Percentiles rank a stretch among this genome's conserved stretches.
Evolutionary conservation across 2,888 invertebrate genomes (phyloP).

Genomic region (Lasius platythorax): DNA sequence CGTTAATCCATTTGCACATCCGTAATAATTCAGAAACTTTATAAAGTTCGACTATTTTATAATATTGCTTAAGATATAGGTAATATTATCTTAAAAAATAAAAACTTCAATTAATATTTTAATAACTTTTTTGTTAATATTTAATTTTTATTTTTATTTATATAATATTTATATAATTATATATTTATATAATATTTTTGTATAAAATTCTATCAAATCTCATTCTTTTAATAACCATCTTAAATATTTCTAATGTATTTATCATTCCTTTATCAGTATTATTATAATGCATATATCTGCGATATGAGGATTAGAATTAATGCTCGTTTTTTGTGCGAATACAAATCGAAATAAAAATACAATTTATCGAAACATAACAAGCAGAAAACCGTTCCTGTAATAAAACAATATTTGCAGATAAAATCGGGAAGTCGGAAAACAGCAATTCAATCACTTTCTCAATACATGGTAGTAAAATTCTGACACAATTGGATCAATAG

Average conservation of each 20-base stretch:
- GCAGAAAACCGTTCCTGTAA: slow-evolving; percentile 1
- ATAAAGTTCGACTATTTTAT: not conserved
- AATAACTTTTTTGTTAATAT: not conserved
- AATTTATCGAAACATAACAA: slow-evolving; percentile 25
- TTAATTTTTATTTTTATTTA: too few species aligned
- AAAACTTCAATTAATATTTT: not conserved
- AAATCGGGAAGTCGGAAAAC: slow-evolving; percentile 35
- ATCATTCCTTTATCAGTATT: not conserved
- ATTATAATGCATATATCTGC: not conserved
- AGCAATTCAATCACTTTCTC: slow-evolving; percentile 24
- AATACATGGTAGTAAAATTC: slow-evolving; percentile 21
- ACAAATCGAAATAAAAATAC: slow-evolving; percentile 5
- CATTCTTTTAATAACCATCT: not conserved
- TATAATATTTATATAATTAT: too few species aligned
- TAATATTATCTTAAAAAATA: not conserved
- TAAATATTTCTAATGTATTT: not conserved
- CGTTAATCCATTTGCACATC: not conserved
- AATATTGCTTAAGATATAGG: not conserved
- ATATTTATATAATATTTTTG: not conserved
- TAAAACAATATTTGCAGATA: slow-evolving; percentile 44
- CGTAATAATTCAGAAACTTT: not conserved
- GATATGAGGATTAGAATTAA: not conserved
- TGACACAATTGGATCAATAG: slow-evolving; percentile 54
- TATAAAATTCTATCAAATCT: not conserved
- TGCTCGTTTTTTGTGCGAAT: not conserved